These are phyloP conservation scores for Anableps anableps DNA, from an alignment of 2,797 vertebrate genomes.

Conservation along the genomic window DNA sequence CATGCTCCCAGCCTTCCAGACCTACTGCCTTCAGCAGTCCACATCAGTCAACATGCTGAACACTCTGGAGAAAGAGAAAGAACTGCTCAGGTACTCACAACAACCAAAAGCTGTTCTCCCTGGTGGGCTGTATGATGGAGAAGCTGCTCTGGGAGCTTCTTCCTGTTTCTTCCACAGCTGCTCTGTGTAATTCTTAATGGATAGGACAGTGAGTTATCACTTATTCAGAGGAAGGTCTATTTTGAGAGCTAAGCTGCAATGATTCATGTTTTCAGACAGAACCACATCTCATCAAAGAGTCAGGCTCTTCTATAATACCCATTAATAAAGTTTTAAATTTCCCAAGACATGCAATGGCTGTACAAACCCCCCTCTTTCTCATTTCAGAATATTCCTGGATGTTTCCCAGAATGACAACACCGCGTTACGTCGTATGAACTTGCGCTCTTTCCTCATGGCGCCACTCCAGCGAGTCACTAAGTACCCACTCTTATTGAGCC, in stretches of 20 bases:
- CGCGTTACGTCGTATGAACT: slow-evolving; percentile 90
- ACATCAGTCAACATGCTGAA: slow-evolving; percentile 92
- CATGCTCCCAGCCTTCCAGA: slow-evolving; percentile 95
- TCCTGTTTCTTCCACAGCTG: slow-evolving; percentile 44
- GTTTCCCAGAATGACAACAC: slow-evolving; percentile 96
- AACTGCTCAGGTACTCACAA: slow-evolving; percentile 87
- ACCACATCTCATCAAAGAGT: slow-evolving; percentile 32
- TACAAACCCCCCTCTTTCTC: slow-evolving; percentile 13
- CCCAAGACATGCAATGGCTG: slow-evolving; percentile 4
- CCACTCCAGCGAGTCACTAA: slow-evolving; percentile 92
- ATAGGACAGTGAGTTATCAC: slow-evolving; percentile 64
- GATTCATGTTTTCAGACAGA: slow-evolving; percentile 67
- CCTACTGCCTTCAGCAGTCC: slow-evolving; percentile 94
- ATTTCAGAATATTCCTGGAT: slow-evolving; percentile 90
- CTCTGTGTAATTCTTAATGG: slow-evolving; percentile 63
- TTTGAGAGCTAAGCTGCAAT: slow-evolving; percentile 57
- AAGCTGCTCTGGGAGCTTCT: slow-evolving; percentile 39
- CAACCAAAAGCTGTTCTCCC: background rate
- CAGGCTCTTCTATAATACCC: slow-evolving; percentile 34
- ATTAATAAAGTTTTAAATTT: slow-evolving; percentile 41
- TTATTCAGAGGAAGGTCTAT: slow-evolving; percentile 74
- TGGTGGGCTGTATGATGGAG: slow-evolving; percentile 16
- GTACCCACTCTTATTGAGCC: slow-evolving; percentile 90
- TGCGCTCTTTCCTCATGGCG: slow-evolving; percentile 94
- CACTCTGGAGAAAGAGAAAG: slow-evolving; percentile 92